Conservation (phyloP, 2,888 invertebrate species). For the Thecocarcelia acutangulata region DNA sequence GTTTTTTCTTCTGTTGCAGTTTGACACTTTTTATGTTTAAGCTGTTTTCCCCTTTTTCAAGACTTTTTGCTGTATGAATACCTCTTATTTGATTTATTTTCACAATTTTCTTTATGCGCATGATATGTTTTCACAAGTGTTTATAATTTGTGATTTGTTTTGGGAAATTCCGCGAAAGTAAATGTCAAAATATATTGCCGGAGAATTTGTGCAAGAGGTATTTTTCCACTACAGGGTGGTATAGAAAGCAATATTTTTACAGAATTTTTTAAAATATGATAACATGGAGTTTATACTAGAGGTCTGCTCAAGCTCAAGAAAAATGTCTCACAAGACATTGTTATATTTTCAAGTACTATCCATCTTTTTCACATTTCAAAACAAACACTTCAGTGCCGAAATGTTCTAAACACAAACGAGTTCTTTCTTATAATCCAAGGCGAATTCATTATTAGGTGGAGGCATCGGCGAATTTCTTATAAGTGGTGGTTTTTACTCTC, state of each 20-base stretch:
- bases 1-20: constrained; percentile 18
- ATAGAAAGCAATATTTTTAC: neutral
- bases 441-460: too few relatives aligned
- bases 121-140: constrained; percentile 37
- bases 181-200: constrained; percentile 21
- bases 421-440: too few relatives aligned
- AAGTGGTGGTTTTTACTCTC: too few relatives aligned
- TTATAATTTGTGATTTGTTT: constrained; percentile 43
- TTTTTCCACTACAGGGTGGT: constrained; percentile 16
- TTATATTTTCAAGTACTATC: too few relatives aligned
- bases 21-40: constrained; percentile 39
- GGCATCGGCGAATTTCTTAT: too few relatives aligned
- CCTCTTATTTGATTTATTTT: constrained; percentile 30
- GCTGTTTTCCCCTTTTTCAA: constrained; percentile 11
- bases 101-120: constrained; percentile 44
- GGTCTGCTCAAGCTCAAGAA: too few relatives aligned
- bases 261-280: too few relatives aligned
- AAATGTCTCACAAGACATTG: too few relatives aligned
- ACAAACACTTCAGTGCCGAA: too few relatives aligned
- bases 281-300: too few relatives aligned
- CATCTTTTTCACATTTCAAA: too few relatives aligned
- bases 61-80: constrained; percentile 23
- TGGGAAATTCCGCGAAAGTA: constrained; percentile 36
- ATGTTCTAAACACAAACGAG: too few relatives aligned
- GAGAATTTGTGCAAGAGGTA: neutral